These are phyloP conservation scores for Sycophaga agraensis DNA, from an alignment of 1,140 invertebrate species.

Conservation along the genomic window DNA sequence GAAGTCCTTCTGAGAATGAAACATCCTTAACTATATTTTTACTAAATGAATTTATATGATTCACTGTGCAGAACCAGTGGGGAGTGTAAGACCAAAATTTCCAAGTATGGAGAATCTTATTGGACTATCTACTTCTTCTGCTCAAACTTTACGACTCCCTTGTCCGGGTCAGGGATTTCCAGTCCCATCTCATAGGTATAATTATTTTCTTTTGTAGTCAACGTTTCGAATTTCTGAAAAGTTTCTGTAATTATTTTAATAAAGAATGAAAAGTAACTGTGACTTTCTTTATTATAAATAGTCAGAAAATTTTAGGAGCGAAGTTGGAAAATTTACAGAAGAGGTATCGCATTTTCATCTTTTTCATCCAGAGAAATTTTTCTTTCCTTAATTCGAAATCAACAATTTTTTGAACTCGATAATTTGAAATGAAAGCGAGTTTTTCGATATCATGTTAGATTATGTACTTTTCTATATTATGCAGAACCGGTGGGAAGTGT, in stretches of 20 bases:
- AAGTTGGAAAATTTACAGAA: neutral
- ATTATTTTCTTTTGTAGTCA: slow-evolving; percentile 8
- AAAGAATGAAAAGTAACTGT: neutral
- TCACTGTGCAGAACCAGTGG: slow-evolving; percentile 64
- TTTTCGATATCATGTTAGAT: slow-evolving; percentile 1
- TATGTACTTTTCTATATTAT: slow-evolving; percentile 35
- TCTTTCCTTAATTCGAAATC: slow-evolving; percentile 4
- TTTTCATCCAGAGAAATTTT: neutral
- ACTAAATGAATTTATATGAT: no score
- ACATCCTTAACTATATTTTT: no score
- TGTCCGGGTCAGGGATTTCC: slow-evolving; percentile 65
- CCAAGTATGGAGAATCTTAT: slow-evolving; percentile 66
- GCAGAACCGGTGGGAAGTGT: slow-evolving; percentile 65
- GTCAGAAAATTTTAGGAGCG: neutral
- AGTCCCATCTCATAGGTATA: slow-evolving; percentile 56
- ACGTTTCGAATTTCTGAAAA: neutral
- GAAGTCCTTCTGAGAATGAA: no score
- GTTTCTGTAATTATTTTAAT: neutral
- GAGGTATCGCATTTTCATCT: slow-evolving; percentile 29
- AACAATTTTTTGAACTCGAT: neutral
- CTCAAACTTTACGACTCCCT: slow-evolving; percentile 63
- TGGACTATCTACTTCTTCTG: slow-evolving; percentile 62
- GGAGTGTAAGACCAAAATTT: slow-evolving; percentile 68
- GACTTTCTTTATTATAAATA: neutral
- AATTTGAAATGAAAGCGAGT: slow-evolving; percentile 1